These are phyloP conservation scores for Eulemur macaco DNA, from an alignment of 2,113 vertebrate genomes.

Conservation along the genomic window DNA sequence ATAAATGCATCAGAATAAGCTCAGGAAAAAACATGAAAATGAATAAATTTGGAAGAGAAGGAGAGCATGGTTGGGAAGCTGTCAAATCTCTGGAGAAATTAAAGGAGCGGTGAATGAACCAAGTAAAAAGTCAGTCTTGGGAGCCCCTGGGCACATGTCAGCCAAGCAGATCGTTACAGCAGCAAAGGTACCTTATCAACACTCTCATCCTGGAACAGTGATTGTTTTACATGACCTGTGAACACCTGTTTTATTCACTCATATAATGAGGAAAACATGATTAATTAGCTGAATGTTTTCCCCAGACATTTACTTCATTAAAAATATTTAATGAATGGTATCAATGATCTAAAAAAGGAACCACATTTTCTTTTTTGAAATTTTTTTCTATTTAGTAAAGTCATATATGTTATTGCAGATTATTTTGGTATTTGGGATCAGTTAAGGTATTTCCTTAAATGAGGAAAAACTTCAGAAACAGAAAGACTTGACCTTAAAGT, in stretches of 20 bases:
- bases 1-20: neutral
- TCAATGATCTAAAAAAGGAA: conserved; percentile 7
- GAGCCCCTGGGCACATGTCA: neutral
- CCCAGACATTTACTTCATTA: conserved; percentile 22
- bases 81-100: neutral
- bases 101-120: neutral
- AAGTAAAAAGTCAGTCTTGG: neutral
- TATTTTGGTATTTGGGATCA: neutral
- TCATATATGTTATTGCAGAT: neutral
- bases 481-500: neutral
- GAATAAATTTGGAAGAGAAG: neutral
- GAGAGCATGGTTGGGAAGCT: neutral
- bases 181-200: neutral
- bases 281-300: conserved; percentile 19
- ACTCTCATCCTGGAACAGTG: neutral
- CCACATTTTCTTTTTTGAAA: neutral
- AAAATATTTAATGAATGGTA: neutral
- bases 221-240: neutral
- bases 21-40: neutral
- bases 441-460: neutral
- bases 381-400: neutral
- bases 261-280: neutral
- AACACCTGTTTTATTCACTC: neutral
- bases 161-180: neutral
- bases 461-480: neutral